These are phyloP conservation scores for Lymantria monacha DNA, from an alignment of 2,888 invertebrate species.

Conservation along the genomic window DNA sequence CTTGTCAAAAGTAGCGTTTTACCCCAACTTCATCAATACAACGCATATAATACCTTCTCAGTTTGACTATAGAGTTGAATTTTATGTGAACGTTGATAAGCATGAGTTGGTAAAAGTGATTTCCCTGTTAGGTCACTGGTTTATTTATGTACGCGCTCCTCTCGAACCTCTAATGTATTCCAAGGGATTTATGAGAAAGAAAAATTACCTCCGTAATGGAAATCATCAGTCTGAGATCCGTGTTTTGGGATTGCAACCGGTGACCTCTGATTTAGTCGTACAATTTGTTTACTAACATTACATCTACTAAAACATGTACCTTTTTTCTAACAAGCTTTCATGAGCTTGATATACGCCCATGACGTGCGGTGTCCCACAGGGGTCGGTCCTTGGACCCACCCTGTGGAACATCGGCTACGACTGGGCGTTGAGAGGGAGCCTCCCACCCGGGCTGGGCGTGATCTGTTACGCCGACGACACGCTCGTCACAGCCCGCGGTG, in stretches of 20 bases:
- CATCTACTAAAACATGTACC: too few species aligned
- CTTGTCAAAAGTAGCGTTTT: constrained; percentile 45
- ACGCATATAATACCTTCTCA: neutral
- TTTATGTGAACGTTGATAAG: neutral
- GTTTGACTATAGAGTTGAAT: constrained; percentile 6
- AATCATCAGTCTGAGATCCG: constrained; percentile 13
- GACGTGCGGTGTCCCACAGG: too few species aligned
- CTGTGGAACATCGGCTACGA: too few species aligned
- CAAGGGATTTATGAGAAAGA: constrained; percentile 34
- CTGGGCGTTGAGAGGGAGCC: too few species aligned
- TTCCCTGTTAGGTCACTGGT: constrained; percentile 37
- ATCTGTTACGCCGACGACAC: too few species aligned
- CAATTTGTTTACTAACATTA: neutral
- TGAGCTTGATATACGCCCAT: too few species aligned
- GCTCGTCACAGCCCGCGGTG: too few species aligned
- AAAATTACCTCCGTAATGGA: constrained; percentile 29
- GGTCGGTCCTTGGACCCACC: too few species aligned
- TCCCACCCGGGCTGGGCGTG: too few species aligned
- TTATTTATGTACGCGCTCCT: constrained; percentile 43
- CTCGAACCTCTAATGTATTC: constrained; percentile 45
- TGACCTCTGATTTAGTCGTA: neutral
- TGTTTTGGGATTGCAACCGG: neutral
- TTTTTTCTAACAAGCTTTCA: neutral
- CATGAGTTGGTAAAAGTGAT: constrained; percentile 23
- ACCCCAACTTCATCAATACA: constrained; percentile 13